Evolutionary conservation across 2,888 invertebrate species (phyloP), one percentile per base, ranked within the genome.

Genomic region (Pheosia tremula): DNA sequence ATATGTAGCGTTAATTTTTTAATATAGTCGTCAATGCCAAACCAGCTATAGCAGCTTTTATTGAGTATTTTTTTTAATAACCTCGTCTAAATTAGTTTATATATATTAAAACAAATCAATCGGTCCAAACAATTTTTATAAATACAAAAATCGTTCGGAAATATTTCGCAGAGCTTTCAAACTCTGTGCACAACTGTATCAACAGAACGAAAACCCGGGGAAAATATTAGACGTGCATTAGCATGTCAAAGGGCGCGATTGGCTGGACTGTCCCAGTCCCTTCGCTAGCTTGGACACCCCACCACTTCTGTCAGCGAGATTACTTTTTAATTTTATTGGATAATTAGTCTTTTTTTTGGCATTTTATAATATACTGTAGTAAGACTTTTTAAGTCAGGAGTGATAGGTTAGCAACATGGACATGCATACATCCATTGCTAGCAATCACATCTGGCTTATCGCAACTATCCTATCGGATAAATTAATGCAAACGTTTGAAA

Each of bases 241-340:
- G 77, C 89, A 89, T 89, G 80, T 89, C 89, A 89, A 89, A 89
- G 88, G 83, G 77, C 68, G 63, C 67, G 68, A 80, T 80, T 70
- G 80, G 71, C 68, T 63, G 74, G 77, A 71, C 80, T 62, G 79
- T 80, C 78, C 72, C 70, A 73, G 71, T 68, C 73, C 74, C 67
- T 68, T 70, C 67, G 63, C 62, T 62, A 47, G 68, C 68, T 63
- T 79, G 77, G 81, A 71, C 79, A 72, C 81, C 81, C 80, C 77
- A 79, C 65, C 75, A 75, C 79, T 82, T 82, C 82, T 78, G 76
- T 69, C 73, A 69, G 72, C 68, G 64, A 80, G 75, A 82, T 79
- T 53, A 10, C 13, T 59, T 60, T 52, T 57, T 57, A 41, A 41
- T 43, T 43, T 43, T 43, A 24, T 43, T 43, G 9, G 43, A 43